Conservation (phyloP, 2,113 vertebrate genomes). For the Argyrosomus japonicus region DNA sequence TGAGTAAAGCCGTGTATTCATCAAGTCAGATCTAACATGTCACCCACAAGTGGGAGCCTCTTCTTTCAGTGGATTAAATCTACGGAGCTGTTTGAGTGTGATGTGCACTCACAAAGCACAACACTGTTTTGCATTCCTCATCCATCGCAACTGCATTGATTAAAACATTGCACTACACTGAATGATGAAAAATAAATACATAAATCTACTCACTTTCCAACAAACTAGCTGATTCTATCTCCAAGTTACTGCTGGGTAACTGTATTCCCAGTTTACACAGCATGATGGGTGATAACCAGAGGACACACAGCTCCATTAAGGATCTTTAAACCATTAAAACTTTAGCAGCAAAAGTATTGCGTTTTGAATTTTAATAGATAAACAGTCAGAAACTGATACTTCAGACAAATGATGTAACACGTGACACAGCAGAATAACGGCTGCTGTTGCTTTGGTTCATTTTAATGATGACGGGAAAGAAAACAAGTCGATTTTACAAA, state of each 20-base stretch:
- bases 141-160: not conserved
- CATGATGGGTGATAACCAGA: not conserved
- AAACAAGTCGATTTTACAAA: conserved; percentile 1
- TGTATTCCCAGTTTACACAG: not conserved
- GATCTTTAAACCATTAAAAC: conserved; percentile 25
- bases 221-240: not conserved
- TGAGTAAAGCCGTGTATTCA: not conserved
- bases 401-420: conserved; percentile 21
- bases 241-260: not conserved
- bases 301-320: conserved; percentile 9
- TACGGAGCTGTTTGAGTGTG: not conserved
- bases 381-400: not conserved
- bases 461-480: not conserved
- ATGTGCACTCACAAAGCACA: not conserved
- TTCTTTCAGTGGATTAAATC: conserved; percentile 3
- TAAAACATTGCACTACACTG: not conserved
- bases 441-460: conserved; percentile 17
- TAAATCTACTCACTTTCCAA: not conserved
- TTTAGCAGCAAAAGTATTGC: not conserved
- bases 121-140: not conserved
- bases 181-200: conserved; percentile 19
- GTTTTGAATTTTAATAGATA: conserved; percentile 23
- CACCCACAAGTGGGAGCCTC: not conserved
- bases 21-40: conserved; percentile 9
- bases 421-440: not conserved